A percentile compares a stretch with the other conserved stretches of the same genome.
Conservation (phyloP, 2,888 invertebrate genomes). For the Lycaena phlaeas region DNA sequence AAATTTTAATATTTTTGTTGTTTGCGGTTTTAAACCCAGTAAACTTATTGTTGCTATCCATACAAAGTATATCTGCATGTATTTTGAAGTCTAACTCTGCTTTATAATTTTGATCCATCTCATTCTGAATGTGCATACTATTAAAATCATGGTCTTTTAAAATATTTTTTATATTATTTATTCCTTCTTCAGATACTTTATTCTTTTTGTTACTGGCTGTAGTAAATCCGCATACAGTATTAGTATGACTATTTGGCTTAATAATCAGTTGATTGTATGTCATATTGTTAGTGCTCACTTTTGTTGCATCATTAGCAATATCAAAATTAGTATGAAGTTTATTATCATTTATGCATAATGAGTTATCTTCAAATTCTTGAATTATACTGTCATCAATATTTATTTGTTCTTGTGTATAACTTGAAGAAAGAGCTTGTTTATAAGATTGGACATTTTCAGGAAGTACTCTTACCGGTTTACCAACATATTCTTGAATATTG, state of each 20-base stretch:
- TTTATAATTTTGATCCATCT: no score
- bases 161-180: background rate
- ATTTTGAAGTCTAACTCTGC: no score
- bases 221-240: background rate
- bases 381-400: slow-evolving; percentile 17
- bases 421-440: background rate
- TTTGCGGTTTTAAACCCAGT: slow-evolving; percentile 35
- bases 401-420: slow-evolving; percentile 5
- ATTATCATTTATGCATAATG: background rate
- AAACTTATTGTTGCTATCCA: no score
- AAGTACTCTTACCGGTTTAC: background rate
- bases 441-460: background rate
- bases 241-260: background rate
- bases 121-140: no score
- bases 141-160: background rate
- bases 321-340: slow-evolving; percentile 6
- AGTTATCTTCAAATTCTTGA: slow-evolving; percentile 20
- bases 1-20: slow-evolving; percentile 33
- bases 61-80: no score
- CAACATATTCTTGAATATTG: background rate
- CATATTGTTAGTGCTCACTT: background rate
- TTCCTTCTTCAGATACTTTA: background rate
- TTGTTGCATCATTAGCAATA: background rate
- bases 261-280: background rate
- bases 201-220: background rate